These are phyloP conservation scores for Penaeus japonicus DNA, from an alignment of 1,140 invertebrate genomes.

Conservation along the genomic window DNA sequence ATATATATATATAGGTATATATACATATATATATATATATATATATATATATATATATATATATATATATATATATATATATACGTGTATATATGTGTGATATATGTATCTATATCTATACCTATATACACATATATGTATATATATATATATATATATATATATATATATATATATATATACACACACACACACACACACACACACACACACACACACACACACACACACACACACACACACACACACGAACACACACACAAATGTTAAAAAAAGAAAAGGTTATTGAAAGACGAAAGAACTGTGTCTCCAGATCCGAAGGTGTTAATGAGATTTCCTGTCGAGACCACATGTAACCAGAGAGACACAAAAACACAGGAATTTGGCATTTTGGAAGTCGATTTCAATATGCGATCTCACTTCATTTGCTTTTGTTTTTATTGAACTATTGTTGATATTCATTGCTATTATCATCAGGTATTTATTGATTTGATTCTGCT, in stretches of 20 bases:
- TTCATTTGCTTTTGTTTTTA: no score
- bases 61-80: conserved; percentile 18
- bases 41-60: background rate
- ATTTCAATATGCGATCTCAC: no score
- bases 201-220: background rate
- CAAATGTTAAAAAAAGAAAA: background rate
- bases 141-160: background rate
- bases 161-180: background rate
- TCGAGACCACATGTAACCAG: no score
- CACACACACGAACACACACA: conserved; percentile 24
- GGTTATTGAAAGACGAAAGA: background rate
- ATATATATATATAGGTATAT: no score
- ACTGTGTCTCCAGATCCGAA: no score
- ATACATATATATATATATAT: background rate
- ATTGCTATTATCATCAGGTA: no score
- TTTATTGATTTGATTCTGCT: no score
- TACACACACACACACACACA: background rate
- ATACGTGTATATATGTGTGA: background rate
- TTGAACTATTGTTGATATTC: no score
- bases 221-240: conserved; percentile 30
- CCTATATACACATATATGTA: background rate
- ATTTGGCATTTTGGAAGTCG: no score
- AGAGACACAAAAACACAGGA: no score
- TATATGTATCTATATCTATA: conserved; percentile 1
- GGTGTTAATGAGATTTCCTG: no score